Evolutionary conservation across 1,140 invertebrate species (phyloP).

Genomic region (Anoplophora glabripennis): DNA sequence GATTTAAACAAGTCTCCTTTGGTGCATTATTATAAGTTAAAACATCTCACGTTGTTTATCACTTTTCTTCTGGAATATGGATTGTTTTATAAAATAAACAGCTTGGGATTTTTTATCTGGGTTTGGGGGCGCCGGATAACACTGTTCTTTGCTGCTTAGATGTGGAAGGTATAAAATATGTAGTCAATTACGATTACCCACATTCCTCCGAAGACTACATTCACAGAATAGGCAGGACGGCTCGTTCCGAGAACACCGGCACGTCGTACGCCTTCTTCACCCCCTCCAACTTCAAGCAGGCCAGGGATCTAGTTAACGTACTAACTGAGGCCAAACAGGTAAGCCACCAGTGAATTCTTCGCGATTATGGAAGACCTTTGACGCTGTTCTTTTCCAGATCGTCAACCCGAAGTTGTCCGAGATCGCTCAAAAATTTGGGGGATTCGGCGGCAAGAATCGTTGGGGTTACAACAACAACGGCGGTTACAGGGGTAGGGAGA

Average conservation of each 20-base stretch:
- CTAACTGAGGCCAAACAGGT: conserved; percentile 92
- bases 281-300: conserved; percentile 83
- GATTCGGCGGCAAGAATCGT: conserved; percentile 16
- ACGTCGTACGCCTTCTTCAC: conserved; percentile 99
- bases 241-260: conserved; percentile 84
- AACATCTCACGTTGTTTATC: no score
- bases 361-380: background rate
- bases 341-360: conserved; percentile 20
- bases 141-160: conserved; percentile 59
- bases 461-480: conserved; percentile 12
- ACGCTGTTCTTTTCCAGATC: conserved; percentile 15
- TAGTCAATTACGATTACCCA: conserved; percentile 99
- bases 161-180: conserved; percentile 99
- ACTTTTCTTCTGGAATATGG: no score
- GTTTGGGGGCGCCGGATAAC: no score
- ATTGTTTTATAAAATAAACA: no score
- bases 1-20: no score
- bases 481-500: conserved; percentile 6
- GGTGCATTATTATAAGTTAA: no score
- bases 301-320: conserved; percentile 87
- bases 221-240: conserved; percentile 97
- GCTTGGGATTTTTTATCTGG: no score
- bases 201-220: conserved; percentile 98
- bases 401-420: conserved; percentile 30
- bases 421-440: conserved; percentile 16